Conservation (phyloP, 2,113 vertebrate species). For the Coreoperca whiteheadi region DNA sequence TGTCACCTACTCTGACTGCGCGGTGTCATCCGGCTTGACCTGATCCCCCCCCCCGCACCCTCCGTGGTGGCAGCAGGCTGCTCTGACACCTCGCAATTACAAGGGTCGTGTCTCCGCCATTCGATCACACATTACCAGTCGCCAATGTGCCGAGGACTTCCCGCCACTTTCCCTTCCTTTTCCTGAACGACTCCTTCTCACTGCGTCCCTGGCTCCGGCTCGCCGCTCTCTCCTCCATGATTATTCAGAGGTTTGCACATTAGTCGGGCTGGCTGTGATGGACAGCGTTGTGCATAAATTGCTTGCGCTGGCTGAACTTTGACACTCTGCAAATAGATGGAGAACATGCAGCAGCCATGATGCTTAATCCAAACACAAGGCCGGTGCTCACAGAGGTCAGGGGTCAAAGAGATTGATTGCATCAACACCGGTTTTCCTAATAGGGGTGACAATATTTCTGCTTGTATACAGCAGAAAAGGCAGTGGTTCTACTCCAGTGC, state of each 20-base stretch:
- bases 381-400: slow-evolving; percentile 50
- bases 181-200: slow-evolving; percentile 45
- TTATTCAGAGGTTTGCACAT: slow-evolving; percentile 67
- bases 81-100: slow-evolving; percentile 76
- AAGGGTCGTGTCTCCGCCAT: slow-evolving; percentile 72
- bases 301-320: slow-evolving; percentile 69
- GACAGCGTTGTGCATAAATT: slow-evolving; percentile 71
- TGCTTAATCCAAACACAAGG: slow-evolving; percentile 49
- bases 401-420: slow-evolving; percentile 56
- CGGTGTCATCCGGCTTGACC: no score
- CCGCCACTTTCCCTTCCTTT: slow-evolving; percentile 45
- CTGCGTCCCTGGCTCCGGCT: slow-evolving; percentile 17
- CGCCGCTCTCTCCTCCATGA: slow-evolving; percentile 44
- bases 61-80: slow-evolving; percentile 76
- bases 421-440: slow-evolving; percentile 56
- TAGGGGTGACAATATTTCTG: slow-evolving; percentile 46
- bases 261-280: slow-evolving; percentile 67
- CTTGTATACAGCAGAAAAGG: slow-evolving; percentile 47
- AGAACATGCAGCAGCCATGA: slow-evolving; percentile 63
- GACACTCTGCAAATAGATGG: slow-evolving; percentile 66
- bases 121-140: slow-evolving; percentile 75
- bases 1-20: slow-evolving; percentile 62
- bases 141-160: slow-evolving; percentile 54
- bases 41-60: no score
- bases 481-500: slow-evolving; percentile 56